A percentile compares a stretch with the other conserved stretches of the same genome.
Conservation (phyloP, 2,888 invertebrate genomes). For the Catocala nupta region DNA sequence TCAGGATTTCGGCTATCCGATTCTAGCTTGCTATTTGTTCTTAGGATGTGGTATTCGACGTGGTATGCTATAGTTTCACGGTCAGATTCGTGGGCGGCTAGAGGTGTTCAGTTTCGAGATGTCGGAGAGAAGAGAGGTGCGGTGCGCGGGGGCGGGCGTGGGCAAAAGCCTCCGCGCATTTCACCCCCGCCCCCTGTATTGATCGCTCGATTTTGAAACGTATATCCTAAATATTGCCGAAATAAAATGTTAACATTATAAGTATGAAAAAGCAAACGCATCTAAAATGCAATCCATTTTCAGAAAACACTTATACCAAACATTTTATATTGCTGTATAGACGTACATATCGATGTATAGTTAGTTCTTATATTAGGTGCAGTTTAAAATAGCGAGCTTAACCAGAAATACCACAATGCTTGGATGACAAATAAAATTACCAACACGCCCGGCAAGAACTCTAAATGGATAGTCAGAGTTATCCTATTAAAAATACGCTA, state of each 20-base stretch:
- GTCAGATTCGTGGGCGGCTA: slow-evolving; percentile 72
- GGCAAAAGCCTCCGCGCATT: slow-evolving; percentile 73
- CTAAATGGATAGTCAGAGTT: too few species aligned
- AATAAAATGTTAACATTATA: slow-evolving; percentile 53
- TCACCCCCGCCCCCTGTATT: slow-evolving; percentile 73
- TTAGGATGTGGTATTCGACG: slow-evolving; percentile 38
- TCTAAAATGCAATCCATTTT: too few species aligned
- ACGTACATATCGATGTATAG: too few species aligned
- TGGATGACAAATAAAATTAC: too few species aligned
- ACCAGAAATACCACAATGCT: too few species aligned
- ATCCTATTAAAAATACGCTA: too few species aligned
- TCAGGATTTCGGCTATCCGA: not conserved
- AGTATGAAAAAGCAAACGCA: too few species aligned
- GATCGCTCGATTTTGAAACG: slow-evolving; percentile 79
- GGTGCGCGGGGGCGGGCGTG: slow-evolving; percentile 67
- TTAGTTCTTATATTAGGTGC: too few species aligned
- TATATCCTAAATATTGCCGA: slow-evolving; percentile 75
- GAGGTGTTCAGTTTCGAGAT: slow-evolving; percentile 70
- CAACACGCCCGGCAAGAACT: too few species aligned
- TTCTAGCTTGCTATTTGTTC: not conserved
- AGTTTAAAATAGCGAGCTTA: too few species aligned
- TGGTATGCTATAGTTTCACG: slow-evolving; percentile 59
- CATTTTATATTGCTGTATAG: too few species aligned
- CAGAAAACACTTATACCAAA: too few species aligned
- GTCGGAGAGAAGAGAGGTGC: slow-evolving; percentile 53